These are phyloP conservation scores for Augochlorella aurata DNA, from an alignment of 2,888 invertebrate genomes.

Conservation along the genomic window DNA sequence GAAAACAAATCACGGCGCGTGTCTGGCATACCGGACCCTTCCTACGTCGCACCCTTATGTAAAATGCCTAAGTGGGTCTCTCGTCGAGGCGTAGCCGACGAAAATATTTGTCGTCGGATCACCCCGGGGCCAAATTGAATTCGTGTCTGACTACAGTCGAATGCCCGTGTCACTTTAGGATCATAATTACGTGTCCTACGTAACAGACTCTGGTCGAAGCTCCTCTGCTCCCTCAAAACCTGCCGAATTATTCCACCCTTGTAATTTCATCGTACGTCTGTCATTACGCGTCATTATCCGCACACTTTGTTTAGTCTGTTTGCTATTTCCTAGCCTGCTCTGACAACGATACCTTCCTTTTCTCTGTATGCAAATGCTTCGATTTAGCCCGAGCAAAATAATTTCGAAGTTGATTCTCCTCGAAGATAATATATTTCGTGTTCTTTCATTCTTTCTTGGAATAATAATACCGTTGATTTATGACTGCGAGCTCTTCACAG, in stretches of 20 bases:
- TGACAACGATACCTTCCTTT: neutral
- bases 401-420: too few species aligned
- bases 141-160: slow-evolving; percentile 42
- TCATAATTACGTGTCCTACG: slow-evolving; percentile 50
- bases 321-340: neutral
- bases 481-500: too few species aligned
- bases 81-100: slow-evolving; percentile 66
- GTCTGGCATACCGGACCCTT: slow-evolving; percentile 80
- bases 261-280: too few species aligned
- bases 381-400: too few species aligned
- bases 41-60: slow-evolving; percentile 78
- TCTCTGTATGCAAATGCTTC: too few species aligned
- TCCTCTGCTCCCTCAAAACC: neutral
- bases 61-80: slow-evolving; percentile 77
- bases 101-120: slow-evolving; percentile 77
- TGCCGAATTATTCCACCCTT: neutral
- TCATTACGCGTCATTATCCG: neutral
- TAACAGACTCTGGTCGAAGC: neutral
- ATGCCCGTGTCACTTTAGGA: slow-evolving; percentile 34
- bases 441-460: too few species aligned
- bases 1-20: slow-evolving; percentile 80
- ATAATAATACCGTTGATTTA: too few species aligned
- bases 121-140: slow-evolving; percentile 69
- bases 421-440: too few species aligned
- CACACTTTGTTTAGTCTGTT: neutral